A percentile compares a stretch with the other conserved stretches of the same genome.
These are phyloP conservation scores for Ispidina picta DNA, from an alignment of 2,797 vertebrate species.

Conservation along the genomic window DNA sequence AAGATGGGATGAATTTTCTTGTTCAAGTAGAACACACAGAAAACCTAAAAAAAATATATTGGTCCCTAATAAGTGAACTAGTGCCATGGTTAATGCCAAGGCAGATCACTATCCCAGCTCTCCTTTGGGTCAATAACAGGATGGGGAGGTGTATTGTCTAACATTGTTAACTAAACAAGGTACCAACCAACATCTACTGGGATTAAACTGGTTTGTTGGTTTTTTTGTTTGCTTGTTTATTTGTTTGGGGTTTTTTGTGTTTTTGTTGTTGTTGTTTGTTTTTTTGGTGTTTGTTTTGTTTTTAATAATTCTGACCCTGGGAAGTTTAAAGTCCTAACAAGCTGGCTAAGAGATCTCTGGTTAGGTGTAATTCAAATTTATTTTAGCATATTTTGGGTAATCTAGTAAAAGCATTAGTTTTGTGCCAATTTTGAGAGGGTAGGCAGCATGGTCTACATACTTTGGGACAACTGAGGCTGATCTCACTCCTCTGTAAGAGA, in stretches of 20 bases:
- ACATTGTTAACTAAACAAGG: not conserved
- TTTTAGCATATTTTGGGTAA: not conserved
- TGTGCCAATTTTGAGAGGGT: not conserved
- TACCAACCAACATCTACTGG: not conserved
- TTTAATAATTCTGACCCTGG: not conserved
- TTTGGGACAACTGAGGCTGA: not conserved
- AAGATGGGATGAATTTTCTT: not conserved
- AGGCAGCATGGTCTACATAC: not conserved
- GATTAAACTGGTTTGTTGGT: not conserved
- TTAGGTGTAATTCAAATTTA: not conserved
- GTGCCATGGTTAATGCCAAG: not conserved
- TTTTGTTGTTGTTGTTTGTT: no score
- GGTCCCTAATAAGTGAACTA: not conserved
- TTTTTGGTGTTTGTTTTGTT: not conserved
- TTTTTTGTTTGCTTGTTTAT: no score
- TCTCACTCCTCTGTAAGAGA: not conserved
- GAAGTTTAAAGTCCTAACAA: not conserved
- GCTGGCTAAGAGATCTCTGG: not conserved
- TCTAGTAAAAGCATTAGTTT: not conserved
- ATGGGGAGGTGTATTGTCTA: not conserved
- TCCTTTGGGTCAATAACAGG: not conserved
- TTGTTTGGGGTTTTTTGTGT: no score
- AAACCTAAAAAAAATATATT: not conserved
- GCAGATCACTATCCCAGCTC: not conserved
- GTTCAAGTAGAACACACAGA: not conserved